A percentile compares a stretch with the other conserved stretches of the same genome.
phyloP scores from a whole-genome alignment of 2,113 vertebrate species.

The Corythaeola cristata region DNA sequence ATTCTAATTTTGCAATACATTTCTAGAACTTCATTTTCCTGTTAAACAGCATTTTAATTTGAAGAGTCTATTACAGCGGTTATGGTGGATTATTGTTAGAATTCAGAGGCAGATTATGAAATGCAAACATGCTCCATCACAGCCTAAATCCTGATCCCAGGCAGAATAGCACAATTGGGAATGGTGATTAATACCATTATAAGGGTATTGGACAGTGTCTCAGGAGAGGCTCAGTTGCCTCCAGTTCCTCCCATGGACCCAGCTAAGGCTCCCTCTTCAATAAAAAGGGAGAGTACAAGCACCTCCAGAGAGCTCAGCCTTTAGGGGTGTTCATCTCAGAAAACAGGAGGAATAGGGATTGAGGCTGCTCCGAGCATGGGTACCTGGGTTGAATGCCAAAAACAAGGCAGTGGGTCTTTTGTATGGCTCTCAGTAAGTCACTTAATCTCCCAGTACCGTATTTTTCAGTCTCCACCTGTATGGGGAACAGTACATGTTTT shows the following conservation, averaged over 20 bases:
- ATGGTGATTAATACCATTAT: not conserved
- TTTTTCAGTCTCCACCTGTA: not conserved
- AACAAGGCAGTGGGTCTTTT: not conserved
- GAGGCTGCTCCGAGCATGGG: fast-evolving
- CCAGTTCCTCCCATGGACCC: not conserved
- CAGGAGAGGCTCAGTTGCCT: not conserved
- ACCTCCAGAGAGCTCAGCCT: not conserved
- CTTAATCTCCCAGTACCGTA: not conserved
- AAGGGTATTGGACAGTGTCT: not conserved
- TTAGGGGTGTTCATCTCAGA: not conserved
- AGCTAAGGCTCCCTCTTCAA: not conserved
- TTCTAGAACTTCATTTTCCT: conserved; percentile 64
- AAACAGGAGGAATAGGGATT: not conserved
- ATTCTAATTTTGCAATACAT: conserved; percentile 61
- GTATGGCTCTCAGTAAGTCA: not conserved
- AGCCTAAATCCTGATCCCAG: not conserved
- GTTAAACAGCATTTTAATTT: conserved; percentile 61
- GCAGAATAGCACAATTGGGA: not conserved
- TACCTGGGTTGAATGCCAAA: not conserved
- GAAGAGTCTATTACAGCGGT: conserved; percentile 20
- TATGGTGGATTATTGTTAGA: conserved; percentile 34
- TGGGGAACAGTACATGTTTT: not conserved
- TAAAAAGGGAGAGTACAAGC: not conserved
- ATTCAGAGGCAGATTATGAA: conserved; percentile 23
- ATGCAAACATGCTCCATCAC: not conserved